phyloP scores from a whole-genome alignment of 2,888 invertebrate species.

The Stegana nigrithorax region DNA sequence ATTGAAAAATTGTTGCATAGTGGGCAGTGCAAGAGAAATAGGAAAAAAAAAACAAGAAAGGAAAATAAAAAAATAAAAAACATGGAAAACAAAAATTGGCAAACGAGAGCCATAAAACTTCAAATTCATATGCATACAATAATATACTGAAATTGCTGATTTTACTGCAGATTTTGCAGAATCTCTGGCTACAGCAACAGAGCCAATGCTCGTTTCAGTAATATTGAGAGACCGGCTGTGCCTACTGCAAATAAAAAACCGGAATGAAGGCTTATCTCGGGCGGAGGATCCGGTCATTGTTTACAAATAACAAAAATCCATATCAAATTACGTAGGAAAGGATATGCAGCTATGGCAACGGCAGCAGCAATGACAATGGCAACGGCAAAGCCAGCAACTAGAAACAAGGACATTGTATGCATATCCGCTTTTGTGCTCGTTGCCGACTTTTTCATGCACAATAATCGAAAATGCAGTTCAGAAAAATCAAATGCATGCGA shows the following conservation, averaged over 20 bases:
- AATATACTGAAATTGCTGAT: too few relatives aligned
- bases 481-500: not conserved
- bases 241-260: conserved; percentile 8
- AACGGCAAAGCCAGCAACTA: too few relatives aligned
- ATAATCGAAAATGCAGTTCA: not conserved
- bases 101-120: too few relatives aligned
- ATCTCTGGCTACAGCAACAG: too few relatives aligned
- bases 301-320: conserved; percentile 14
- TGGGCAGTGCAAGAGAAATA: too few relatives aligned
- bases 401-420: not conserved
- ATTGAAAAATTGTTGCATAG: too few relatives aligned
- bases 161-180: too few relatives aligned
- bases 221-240: too few relatives aligned
- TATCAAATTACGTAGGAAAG: not conserved
- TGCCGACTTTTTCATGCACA: not conserved
- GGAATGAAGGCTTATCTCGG: conserved; percentile 40
- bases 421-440: too few relatives aligned
- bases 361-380: conserved; percentile 22
- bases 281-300: conserved; percentile 9
- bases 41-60: too few relatives aligned
- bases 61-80: conserved; percentile 17
- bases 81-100: conserved; percentile 20
- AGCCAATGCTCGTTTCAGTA: conserved; percentile 7
- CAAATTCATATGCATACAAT: too few relatives aligned
- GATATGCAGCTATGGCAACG: conserved; percentile 19